Percentiles rank a stretch among this genome's conserved stretches.
Conservation (phyloP, 2,113 vertebrate species). For the Gymnarchus niloticus region DNA sequence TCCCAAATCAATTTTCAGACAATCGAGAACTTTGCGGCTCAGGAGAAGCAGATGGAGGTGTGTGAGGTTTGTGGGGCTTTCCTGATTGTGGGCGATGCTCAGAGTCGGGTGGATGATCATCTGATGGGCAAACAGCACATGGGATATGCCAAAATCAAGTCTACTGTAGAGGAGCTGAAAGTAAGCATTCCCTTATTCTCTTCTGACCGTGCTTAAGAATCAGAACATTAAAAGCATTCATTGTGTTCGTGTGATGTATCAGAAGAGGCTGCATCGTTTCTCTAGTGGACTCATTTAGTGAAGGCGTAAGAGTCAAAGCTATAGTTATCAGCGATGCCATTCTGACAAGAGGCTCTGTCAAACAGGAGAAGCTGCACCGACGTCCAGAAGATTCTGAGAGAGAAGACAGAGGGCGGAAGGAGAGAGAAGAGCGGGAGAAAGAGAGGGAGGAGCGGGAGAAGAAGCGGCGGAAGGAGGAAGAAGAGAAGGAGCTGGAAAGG, state of each 20-base stretch:
- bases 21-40: slow-evolving; percentile 96
- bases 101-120: slow-evolving; percentile 95
- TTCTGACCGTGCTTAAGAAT: neutral
- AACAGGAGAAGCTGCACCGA: slow-evolving; percentile 18
- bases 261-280: neutral
- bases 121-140: slow-evolving; percentile 99
- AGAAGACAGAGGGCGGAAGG: slow-evolving; percentile 15
- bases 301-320: slow-evolving; percentile 1
- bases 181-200: slow-evolving; percentile 54
- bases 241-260: neutral
- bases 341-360: slow-evolving; percentile 62
- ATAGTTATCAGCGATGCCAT: slow-evolving; percentile 34
- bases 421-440: slow-evolving; percentile 12
- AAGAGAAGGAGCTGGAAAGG: slow-evolving; percentile 54
- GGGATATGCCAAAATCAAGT: slow-evolving; percentile 99
- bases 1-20: slow-evolving; percentile 64
- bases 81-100: slow-evolving; percentile 94
- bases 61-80: slow-evolving; percentile 98
- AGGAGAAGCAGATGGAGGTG: slow-evolving; percentile 99
- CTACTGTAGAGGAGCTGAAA: slow-evolving; percentile 96
- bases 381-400: slow-evolving; percentile 14
- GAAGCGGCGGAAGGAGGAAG: slow-evolving; percentile 46
- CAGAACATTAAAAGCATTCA: neutral
- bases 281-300: neutral
- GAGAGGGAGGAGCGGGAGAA: slow-evolving; percentile 18